Evolutionary conservation across 2,113 vertebrate genomes (phyloP).

Genomic region (Notothenia coriiceps): DNA sequence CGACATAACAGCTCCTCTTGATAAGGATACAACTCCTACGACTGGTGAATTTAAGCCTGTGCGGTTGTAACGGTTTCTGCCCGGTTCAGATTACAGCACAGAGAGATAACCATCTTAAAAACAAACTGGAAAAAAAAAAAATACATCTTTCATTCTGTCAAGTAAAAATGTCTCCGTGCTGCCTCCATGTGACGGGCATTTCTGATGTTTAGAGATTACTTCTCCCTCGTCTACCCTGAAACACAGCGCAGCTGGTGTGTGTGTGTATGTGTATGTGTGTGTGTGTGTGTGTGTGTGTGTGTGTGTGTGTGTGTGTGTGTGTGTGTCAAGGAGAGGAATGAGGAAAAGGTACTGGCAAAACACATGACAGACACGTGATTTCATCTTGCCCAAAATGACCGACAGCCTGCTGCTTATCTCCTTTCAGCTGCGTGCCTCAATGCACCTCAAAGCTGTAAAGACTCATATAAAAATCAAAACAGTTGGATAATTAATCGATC

Average conservation of each 20-base stretch:
- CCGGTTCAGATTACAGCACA: constrained; percentile 23
- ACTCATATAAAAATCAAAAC: too few species aligned
- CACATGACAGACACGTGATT: not conserved
- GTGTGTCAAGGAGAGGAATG: constrained; percentile 35
- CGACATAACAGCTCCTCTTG: constrained; percentile 41
- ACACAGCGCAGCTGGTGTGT: constrained; percentile 36
- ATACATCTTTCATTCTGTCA: constrained; percentile 32
- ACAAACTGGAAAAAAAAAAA: constrained; percentile 1
- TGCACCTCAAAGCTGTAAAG: not conserved
- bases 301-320: not conserved
- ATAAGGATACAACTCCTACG: constrained; percentile 45
- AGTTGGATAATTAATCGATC: too few species aligned
- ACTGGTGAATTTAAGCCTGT: constrained; percentile 35
- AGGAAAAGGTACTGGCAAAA: constrained; percentile 15
- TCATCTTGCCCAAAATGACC: constrained; percentile 4
- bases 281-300: constrained; percentile 4
- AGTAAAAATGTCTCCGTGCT: constrained; percentile 34
- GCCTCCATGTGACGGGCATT: constrained; percentile 39
- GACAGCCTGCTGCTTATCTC: constrained; percentile 25
- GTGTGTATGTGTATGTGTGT: not conserved
- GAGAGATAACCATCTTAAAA: constrained; percentile 35
- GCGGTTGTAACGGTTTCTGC: constrained; percentile 23
- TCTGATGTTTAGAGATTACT: constrained; percentile 51
- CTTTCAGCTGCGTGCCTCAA: constrained; percentile 3
- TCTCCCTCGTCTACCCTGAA: not conserved